Evolutionary conservation across 53 echinoderm and acorn worm genomes (phyloP).

Genomic region (Crossaster papposus): DNA sequence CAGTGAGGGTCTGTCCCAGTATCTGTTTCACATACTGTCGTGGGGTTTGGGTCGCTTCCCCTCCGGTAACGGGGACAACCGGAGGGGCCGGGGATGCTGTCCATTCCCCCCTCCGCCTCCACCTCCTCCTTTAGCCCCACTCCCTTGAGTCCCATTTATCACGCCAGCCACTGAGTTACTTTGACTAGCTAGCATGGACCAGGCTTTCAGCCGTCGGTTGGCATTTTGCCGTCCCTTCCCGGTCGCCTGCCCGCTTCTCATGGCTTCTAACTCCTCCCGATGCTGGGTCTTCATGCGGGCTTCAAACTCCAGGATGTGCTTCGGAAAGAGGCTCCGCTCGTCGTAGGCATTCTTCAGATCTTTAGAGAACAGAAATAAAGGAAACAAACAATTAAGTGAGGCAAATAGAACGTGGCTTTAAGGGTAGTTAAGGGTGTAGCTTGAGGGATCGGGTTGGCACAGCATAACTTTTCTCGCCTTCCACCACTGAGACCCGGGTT

Average conservation of each 20-base stretch:
- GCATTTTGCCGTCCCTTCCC: slow-evolving; percentile 13
- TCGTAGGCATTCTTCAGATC: slow-evolving; percentile 85
- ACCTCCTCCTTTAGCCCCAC: neutral
- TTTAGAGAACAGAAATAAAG: slow-evolving; percentile 13
- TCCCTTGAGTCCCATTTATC: neutral
- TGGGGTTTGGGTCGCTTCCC: slow-evolving; percentile 52
- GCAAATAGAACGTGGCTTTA: neutral
- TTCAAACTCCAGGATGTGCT: slow-evolving; percentile 88
- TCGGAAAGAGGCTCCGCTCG: slow-evolving; percentile 91
- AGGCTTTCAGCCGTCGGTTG: slow-evolving; percentile 25
- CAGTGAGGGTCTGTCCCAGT: neutral
- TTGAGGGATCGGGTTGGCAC: too few relatives aligned
- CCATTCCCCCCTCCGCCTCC: neutral
- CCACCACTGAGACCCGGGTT: too few relatives aligned
- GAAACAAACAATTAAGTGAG: neutral
- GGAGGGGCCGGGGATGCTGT: slow-evolving; percentile 19
- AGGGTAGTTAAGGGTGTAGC: too few relatives aligned
- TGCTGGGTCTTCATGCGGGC: slow-evolving; percentile 84
- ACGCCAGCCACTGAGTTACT: slow-evolving; percentile 9
- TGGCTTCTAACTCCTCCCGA: slow-evolving; percentile 64
- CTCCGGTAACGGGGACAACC: slow-evolving; percentile 53
- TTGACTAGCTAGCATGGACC: slow-evolving; percentile 46
- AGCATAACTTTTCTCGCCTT: too few relatives aligned
- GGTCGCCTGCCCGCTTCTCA: slow-evolving; percentile 20
- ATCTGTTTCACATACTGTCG: neutral